A percentile compares a stretch with the other conserved stretches of the same genome.
Evolutionary conservation across 2,888 invertebrate genomes (phyloP).

Genomic region (Shargacucullia verbasci): DNA sequence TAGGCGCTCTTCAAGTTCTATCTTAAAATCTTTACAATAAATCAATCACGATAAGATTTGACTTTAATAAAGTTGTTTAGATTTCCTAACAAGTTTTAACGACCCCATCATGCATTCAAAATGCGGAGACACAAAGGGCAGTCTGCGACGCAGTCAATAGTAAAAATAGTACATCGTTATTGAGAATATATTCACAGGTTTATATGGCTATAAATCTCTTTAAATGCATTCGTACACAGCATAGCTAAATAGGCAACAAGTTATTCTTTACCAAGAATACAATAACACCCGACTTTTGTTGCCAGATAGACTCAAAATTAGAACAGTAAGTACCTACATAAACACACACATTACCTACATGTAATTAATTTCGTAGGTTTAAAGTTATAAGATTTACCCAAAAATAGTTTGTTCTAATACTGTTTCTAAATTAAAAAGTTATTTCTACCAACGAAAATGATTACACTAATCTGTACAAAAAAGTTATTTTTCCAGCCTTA

Average conservation of each 20-base stretch:
- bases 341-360: too few relatives aligned
- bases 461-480: conserved; percentile 18
- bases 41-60: conserved; percentile 26
- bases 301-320: background rate
- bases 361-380: too few relatives aligned
- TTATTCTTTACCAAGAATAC: conserved; percentile 1
- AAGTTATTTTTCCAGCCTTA: too few relatives aligned
- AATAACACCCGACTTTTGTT: background rate
- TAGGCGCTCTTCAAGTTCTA: conserved; percentile 26
- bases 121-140: conserved; percentile 40
- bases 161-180: conserved; percentile 45
- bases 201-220: conserved; percentile 48
- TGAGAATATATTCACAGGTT: conserved; percentile 50
- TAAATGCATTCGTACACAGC: conserved; percentile 29
- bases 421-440: conserved; percentile 1
- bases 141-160: conserved; percentile 27
- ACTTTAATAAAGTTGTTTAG: conserved; percentile 35
- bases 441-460: background rate
- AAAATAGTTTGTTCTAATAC: too few relatives aligned
- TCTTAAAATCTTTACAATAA: conserved; percentile 17
- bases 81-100: conserved; percentile 41
- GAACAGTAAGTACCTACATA: too few relatives aligned
- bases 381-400: too few relatives aligned
- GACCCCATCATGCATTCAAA: conserved; percentile 33
- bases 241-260: conserved; percentile 32